Evolutionary conservation across 2,113 vertebrate species (phyloP).

Genomic region (Macrotus californicus): DNA sequence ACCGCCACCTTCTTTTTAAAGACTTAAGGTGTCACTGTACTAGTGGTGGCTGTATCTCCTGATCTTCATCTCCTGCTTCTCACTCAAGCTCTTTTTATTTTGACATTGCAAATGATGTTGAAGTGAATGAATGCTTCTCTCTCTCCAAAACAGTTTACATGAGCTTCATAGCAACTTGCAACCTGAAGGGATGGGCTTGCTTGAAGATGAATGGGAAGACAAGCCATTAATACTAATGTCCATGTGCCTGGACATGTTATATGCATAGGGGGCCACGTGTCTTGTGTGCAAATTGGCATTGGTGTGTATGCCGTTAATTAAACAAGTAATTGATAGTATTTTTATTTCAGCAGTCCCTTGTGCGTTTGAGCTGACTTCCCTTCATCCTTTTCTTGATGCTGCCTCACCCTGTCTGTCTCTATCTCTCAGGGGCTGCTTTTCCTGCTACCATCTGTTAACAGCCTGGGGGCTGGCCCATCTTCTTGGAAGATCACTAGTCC

Average conservation of each 20-base stretch:
- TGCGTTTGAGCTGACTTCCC: not conserved
- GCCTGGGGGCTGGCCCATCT: not conserved
- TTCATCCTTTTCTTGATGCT: not conserved
- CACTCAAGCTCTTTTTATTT: not conserved
- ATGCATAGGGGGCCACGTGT: not conserved
- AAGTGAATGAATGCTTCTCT: not conserved
- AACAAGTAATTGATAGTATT: not conserved
- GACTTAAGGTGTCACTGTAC: not conserved
- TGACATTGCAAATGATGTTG: not conserved
- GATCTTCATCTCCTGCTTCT: not conserved
- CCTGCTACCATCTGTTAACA: not conserved
- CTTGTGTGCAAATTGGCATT: not conserved
- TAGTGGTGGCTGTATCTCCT: not conserved
- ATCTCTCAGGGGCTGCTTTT: not conserved
- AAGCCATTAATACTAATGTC: not conserved
- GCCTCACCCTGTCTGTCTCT: not conserved
- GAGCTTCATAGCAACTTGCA: not conserved
- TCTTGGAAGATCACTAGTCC: not conserved
- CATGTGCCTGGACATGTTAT: not conserved
- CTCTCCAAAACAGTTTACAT: not conserved
- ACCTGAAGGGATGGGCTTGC: not conserved
- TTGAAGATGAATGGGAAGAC: not conserved
- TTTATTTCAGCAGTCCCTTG: not conserved
- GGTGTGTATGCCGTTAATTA: not conserved
- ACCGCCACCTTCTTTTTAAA: constrained; percentile 8